Evolutionary conservation across 1,140 invertebrate genomes (phyloP).

Genomic region (Anastrepha ludens): DNA sequence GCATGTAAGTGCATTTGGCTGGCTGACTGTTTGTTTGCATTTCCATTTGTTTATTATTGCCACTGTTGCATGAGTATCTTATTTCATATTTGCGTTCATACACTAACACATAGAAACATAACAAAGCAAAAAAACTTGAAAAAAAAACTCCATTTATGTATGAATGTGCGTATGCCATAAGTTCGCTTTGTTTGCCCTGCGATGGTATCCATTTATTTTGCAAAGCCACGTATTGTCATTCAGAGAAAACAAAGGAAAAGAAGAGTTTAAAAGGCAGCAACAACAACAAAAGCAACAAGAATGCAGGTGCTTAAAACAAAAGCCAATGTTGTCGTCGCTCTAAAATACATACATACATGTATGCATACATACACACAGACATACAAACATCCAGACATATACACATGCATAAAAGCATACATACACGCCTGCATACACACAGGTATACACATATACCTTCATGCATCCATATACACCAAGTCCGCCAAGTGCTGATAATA

Average conservation of each 20-base stretch:
- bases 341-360: background rate
- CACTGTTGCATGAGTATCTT: conserved; percentile 30
- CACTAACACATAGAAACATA: background rate
- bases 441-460: too few relatives aligned
- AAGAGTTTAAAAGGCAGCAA: background rate
- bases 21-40: conserved; percentile 5
- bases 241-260: conserved; percentile 6
- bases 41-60: conserved; percentile 30
- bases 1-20: conserved; percentile 8
- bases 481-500: too few relatives aligned
- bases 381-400: background rate
- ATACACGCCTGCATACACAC: too few relatives aligned
- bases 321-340: conserved; percentile 2
- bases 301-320: background rate
- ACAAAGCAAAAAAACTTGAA: too few relatives aligned
- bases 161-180: too few relatives aligned
- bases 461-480: too few relatives aligned
- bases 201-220: background rate
- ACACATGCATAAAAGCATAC: background rate
- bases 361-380: background rate
- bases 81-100: background rate
- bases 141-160: background rate
- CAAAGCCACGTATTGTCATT: background rate
- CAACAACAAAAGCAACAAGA: background rate
- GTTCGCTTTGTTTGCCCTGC: background rate